Percentiles rank a stretch among this genome's conserved stretches.
Evolutionary conservation across 2,888 invertebrate genomes (phyloP).

Genomic region (Caenorhabditis sulstoni): DNA sequence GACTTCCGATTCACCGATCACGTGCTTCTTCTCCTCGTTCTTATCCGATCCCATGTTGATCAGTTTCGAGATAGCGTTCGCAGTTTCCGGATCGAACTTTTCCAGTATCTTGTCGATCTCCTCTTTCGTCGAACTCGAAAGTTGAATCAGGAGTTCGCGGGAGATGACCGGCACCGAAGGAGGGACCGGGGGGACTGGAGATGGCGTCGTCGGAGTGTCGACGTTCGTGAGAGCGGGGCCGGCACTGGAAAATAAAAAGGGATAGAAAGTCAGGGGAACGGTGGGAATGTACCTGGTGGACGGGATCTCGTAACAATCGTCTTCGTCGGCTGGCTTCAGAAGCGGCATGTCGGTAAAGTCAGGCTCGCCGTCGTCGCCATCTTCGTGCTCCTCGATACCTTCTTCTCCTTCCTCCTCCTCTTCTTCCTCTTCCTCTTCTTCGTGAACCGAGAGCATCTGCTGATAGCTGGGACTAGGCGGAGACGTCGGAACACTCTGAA

Average conservation of each 20-base stretch:
- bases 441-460: conserved; percentile 22
- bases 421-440: conserved; percentile 24
- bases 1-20: conserved; percentile 33
- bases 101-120: too few species aligned
- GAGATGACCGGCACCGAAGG: too few species aligned
- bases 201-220: too few species aligned
- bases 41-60: conserved; percentile 31
- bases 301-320: conserved; percentile 39
- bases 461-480: conserved; percentile 55
- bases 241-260: not conserved
- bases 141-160: too few species aligned
- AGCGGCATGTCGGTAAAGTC: conserved; percentile 67
- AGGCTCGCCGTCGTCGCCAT: conserved; percentile 27
- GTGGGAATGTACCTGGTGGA: conserved; percentile 33
- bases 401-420: conserved; percentile 39
- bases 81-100: conserved; percentile 52
- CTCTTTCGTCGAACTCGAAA: too few species aligned
- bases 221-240: too few species aligned
- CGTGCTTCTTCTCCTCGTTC: conserved; percentile 27
- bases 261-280: too few species aligned
- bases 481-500: conserved; percentile 76
- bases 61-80: conserved; percentile 41
- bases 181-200: not conserved
- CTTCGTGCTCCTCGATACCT: conserved; percentile 10
- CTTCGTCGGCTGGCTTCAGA: conserved; percentile 59